Evolutionary conservation across 2,888 invertebrate species (phyloP).

Genomic region (Acleris literana): DNA sequence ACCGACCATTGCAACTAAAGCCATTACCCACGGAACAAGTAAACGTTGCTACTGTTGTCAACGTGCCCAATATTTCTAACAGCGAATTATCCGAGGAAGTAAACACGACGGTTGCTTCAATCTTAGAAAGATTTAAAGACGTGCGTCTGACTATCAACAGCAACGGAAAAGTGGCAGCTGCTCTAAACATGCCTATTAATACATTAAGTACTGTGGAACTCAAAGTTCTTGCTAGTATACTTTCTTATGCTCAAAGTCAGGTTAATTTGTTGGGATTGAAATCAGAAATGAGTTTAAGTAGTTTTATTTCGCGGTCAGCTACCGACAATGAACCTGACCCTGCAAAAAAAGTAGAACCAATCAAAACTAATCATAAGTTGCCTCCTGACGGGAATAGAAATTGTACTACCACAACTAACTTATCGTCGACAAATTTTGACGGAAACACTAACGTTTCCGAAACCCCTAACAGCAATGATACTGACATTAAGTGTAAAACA

Average conservation of each 20-base stretch:
- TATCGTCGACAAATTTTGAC: too few species aligned
- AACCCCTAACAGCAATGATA: too few species aligned
- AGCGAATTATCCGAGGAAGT: slow-evolving; percentile 19
- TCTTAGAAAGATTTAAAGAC: slow-evolving; percentile 44
- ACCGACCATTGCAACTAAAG: neutral
- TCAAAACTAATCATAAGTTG: too few species aligned
- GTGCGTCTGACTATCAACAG: slow-evolving; percentile 41
- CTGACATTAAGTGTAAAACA: too few species aligned
- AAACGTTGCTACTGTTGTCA: neutral
- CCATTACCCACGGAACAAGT: neutral
- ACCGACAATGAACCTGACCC: slow-evolving; percentile 1
- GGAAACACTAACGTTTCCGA: too few species aligned
- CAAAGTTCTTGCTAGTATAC: slow-evolving; percentile 45
- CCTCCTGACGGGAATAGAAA: too few species aligned
- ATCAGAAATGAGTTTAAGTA: slow-evolving; percentile 24
- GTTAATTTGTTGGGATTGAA: slow-evolving; percentile 34
- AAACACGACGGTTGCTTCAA: slow-evolving; percentile 33
- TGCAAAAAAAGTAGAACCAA: too few species aligned
- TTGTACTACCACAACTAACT: too few species aligned
- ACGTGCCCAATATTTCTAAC: neutral
- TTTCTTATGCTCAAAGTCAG: slow-evolving; percentile 44
- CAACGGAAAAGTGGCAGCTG: slow-evolving; percentile 40
- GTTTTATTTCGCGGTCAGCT: slow-evolving; percentile 17
- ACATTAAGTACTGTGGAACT: slow-evolving; percentile 43
- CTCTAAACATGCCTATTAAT: slow-evolving; percentile 40